phyloP scores from a whole-genome alignment of 2,797 vertebrate species.

The Oreortyx pictus region DNA sequence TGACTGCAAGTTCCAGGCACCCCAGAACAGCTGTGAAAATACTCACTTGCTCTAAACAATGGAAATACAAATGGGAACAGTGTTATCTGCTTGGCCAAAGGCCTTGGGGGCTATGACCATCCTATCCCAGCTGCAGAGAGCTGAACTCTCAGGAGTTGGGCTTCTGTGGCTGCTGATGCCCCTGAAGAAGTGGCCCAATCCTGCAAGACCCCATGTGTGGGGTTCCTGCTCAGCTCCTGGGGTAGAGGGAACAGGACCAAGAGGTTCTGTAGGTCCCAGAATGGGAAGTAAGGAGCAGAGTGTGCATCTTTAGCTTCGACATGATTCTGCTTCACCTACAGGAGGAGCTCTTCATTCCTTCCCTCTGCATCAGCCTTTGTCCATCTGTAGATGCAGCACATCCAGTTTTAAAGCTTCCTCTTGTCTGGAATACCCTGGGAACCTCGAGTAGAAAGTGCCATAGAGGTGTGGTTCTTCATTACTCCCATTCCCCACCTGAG shows the following conservation, averaged over 20 bases:
- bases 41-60: background rate
- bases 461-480: background rate
- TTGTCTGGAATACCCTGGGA: background rate
- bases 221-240: background rate
- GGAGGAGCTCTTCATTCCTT: background rate
- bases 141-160: accelerated
- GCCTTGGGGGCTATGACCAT: background rate
- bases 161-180: background rate
- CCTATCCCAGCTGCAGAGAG: background rate
- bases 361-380: background rate
- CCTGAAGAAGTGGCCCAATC: accelerated
- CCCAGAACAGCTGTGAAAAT: background rate
- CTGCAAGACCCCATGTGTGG: background rate
- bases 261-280: background rate
- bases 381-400: accelerated
- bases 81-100: background rate
- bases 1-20: background rate
- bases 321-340: background rate
- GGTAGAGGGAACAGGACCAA: background rate
- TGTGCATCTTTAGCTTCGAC: background rate
- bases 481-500: background rate
- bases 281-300: accelerated
- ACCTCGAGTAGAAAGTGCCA: background rate
- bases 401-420: background rate
- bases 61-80: accelerated